These are phyloP conservation scores for Gallinago nigripennis DNA, from an alignment of 2,797 vertebrate species.

Conservation along the genomic window DNA sequence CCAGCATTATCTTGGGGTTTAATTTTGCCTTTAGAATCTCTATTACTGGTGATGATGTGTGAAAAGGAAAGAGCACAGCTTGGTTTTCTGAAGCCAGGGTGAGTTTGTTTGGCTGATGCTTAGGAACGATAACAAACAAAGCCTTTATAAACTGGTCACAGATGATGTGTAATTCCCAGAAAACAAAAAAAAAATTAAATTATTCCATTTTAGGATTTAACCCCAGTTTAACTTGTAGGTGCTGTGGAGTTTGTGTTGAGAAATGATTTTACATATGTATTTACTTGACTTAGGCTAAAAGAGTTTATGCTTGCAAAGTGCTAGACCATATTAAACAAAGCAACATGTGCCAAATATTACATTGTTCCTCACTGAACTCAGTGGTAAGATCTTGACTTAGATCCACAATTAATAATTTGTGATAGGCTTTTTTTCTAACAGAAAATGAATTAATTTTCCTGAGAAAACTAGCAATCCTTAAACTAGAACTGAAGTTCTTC, in stretches of 20 bases:
- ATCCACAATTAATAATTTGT: neutral
- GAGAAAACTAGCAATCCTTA: neutral
- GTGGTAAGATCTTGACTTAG: neutral
- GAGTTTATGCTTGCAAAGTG: neutral
- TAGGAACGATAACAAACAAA: neutral
- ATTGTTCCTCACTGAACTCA: neutral
- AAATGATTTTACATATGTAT: neutral
- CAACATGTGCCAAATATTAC: neutral
- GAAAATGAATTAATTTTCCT: neutral
- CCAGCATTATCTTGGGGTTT: neutral
- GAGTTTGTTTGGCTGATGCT: neutral
- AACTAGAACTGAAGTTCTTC: neutral
- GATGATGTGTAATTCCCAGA: neutral
- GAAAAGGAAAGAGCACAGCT: neutral
- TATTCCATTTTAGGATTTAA: neutral
- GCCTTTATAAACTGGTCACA: neutral
- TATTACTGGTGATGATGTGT: conserved; percentile 1
- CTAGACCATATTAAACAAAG: neutral
- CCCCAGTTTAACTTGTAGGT: neutral
- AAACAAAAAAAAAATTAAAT: neutral
- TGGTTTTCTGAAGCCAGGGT: neutral
- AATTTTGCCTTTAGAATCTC: conserved; percentile 15
- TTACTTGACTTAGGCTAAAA: neutral
- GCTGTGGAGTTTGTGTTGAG: neutral
- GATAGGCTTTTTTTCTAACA: neutral